These are phyloP conservation scores for Taeniopygia guttata DNA, from an alignment of 2,797 vertebrate species.

Conservation along the genomic window DNA sequence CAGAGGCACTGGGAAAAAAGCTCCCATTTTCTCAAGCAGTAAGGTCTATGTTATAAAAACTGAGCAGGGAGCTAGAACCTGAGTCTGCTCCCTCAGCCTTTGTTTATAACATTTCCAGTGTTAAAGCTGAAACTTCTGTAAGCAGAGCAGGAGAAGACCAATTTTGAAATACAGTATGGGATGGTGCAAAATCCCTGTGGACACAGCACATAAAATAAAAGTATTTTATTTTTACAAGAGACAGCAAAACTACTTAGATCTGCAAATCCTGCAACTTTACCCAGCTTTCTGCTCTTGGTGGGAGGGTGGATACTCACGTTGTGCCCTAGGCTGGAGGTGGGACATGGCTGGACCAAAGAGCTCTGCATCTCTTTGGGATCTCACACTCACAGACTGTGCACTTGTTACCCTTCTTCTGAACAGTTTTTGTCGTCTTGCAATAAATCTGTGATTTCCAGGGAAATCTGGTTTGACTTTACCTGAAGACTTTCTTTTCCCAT, in stretches of 20 bases:
- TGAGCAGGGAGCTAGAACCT: background rate
- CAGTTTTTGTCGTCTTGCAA: background rate
- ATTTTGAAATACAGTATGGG: background rate
- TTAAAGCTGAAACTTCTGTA: background rate
- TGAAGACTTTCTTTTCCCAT: background rate
- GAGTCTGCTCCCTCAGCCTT: background rate
- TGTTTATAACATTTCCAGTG: background rate
- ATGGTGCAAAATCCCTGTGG: background rate
- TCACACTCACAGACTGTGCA: fast-evolving
- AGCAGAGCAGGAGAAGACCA: background rate
- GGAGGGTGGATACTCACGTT: background rate
- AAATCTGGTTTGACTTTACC: background rate
- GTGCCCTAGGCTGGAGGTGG: fast-evolving
- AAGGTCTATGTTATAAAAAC: background rate
- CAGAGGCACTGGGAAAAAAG: background rate
- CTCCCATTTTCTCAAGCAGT: background rate
- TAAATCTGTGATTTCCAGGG: background rate
- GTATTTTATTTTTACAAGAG: background rate
- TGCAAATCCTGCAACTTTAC: background rate
- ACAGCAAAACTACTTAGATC: background rate
- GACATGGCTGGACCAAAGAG: background rate
- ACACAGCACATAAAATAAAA: background rate
- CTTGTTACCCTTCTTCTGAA: background rate
- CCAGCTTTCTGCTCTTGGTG: background rate
- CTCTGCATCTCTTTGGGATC: background rate